Percentiles rank a stretch among this genome's conserved stretches.
phyloP scores from a whole-genome alignment of 2,888 invertebrate species.

The Notodonta dromedarius region DNA sequence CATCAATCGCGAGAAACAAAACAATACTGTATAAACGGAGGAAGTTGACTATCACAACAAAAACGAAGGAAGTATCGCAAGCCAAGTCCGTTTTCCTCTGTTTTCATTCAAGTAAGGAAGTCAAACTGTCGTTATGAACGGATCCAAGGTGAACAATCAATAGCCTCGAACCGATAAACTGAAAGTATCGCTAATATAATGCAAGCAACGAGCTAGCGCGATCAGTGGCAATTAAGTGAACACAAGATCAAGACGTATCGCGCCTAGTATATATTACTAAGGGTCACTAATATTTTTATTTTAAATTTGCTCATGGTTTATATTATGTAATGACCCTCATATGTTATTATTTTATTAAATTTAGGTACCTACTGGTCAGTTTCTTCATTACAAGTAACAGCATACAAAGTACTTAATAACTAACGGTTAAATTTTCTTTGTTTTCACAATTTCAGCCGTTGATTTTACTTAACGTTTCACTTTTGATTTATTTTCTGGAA shows the following conservation, averaged over 20 bases:
- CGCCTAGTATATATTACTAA: constrained; percentile 26
- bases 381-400: no score
- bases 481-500: no score
- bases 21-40: background rate
- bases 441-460: no score
- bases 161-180: constrained; percentile 34
- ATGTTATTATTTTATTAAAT: constrained; percentile 31
- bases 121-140: constrained; percentile 13
- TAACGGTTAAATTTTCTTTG: no score
- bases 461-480: no score
- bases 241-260: constrained; percentile 58
- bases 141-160: constrained; percentile 35
- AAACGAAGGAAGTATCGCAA: background rate
- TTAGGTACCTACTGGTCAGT: no score
- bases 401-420: no score
- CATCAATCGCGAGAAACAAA: no score
- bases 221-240: constrained; percentile 29
- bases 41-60: background rate
- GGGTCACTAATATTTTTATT: constrained; percentile 4
- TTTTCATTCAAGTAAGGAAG: constrained; percentile 28
- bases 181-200: constrained; percentile 15
- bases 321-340: constrained; percentile 57
- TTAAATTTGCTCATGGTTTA: constrained; percentile 28
- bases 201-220: background rate
- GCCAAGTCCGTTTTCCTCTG: constrained; percentile 9